Conservation (phyloP, 2,888 invertebrate genomes). For the Sinotaia quadrata region DNA sequence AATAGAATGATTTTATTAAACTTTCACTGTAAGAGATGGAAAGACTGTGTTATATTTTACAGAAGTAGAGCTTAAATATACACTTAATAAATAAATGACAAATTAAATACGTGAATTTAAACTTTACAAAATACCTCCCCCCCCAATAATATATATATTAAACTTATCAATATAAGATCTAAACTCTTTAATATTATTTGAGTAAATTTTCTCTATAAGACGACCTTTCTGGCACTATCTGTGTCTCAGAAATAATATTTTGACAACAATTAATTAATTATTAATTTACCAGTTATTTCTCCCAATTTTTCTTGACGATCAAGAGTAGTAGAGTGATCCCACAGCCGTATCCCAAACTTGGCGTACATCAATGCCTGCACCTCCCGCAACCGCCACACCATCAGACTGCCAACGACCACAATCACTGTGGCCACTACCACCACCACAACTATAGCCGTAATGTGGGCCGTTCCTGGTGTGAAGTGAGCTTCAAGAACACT, state of each 20-base stretch:
- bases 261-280: neutral
- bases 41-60: no score
- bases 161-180: no score
- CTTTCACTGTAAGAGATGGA: no score
- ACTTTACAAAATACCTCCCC: no score
- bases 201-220: neutral
- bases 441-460: slow-evolving; percentile 25
- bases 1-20: no score
- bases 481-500: neutral
- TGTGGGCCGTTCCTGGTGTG: neutral
- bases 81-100: no score
- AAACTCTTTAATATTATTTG: no score
- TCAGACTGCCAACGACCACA: slow-evolving; percentile 29
- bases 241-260: neutral
- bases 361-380: slow-evolving; percentile 37
- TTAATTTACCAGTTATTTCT: neutral
- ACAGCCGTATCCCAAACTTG: slow-evolving; percentile 41
- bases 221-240: neutral
- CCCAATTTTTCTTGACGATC: slow-evolving; percentile 7
- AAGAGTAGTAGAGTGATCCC: slow-evolving; percentile 15
- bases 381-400: slow-evolving; percentile 27
- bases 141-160: no score
- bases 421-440: slow-evolving; percentile 22
- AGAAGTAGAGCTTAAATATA: no score
- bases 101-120: no score